Conservation (phyloP, 2,888 invertebrate species). For the Agrenia bidenticulata region DNA sequence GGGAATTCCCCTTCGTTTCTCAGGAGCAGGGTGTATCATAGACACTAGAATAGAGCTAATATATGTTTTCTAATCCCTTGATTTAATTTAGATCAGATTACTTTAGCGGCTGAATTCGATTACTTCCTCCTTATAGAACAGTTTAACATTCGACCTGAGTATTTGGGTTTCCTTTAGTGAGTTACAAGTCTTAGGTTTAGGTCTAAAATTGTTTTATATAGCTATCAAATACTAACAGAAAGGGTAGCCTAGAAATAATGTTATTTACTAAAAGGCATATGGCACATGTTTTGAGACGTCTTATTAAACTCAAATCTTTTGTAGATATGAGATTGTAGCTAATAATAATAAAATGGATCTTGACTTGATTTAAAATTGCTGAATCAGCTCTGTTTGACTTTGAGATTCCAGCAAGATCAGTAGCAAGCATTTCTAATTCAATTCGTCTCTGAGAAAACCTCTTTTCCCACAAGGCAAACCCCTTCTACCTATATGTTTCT, state of each 20-base stretch:
- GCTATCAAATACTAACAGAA: no score
- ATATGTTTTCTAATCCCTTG: neutral
- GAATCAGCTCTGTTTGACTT: slow-evolving; percentile 12
- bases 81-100: slow-evolving; percentile 14
- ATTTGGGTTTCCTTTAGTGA: no score
- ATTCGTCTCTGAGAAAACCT: neutral
- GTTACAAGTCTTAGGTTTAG: no score
- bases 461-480: slow-evolving; percentile 2
- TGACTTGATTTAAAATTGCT: neutral
- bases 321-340: neutral
- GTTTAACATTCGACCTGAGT: no score
- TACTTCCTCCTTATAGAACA: no score
- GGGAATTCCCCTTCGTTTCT: no score
- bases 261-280: no score
- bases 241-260: no score
- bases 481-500: neutral
- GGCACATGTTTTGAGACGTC: no score
- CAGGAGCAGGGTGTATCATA: neutral
- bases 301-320: neutral
- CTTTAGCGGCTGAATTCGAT: neutral
- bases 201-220: no score
- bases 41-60: neutral
- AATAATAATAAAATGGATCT: no score
- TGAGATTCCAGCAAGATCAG: neutral
- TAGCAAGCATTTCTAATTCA: no score